Base-by-base conservation (phyloP, 1,140 invertebrate species). In the Drosophila orosa region DNA sequence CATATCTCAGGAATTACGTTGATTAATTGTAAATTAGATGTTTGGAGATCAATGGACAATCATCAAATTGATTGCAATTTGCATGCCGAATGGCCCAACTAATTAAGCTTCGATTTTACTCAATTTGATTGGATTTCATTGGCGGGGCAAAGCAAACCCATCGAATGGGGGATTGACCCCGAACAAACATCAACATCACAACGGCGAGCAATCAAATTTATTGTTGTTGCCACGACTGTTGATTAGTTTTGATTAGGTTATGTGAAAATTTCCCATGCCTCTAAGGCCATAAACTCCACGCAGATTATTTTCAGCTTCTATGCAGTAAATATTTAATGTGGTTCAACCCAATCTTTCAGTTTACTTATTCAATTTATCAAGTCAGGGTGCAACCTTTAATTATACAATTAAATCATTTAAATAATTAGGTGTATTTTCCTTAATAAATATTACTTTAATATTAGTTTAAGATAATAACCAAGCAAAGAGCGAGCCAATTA, bases 241-340 rank as follows among this genome's bases (percentile, higher is more conserved):
- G 80, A 84, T 84, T 76, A 84, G 66, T 80, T 84, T 80, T 84
- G 80, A 79, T 72, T 62, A 47, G 75, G 63, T 71, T 74, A 71
- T 74, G 55, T 22, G 57, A 65, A 68, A 54, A 44, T 35, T 52
- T 65, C 60, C 58, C 44, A 67, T 35, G 56, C 56, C 19, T 9
- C 19, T 9, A 7, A 40, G 15, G 55, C 27, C 10, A 59, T 29
- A 40, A 33, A 62, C 54, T 39, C 25, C 25, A 40, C 24, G n/a
- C 22, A 15, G 58, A 60, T 60, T 35, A 59, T 31, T 59, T 19
- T 27, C 13, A 8, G 13, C 31, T 35, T 35, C 29, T 24, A 15
- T 13, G 3, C 6, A 24, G 7, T 15, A n/a, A 24, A 24, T 4
- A 52, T 33, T 52, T 22, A 33, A 33, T 52, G 13, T 15, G 19